These are phyloP conservation scores for Caligus rogercresseyi DNA, from an alignment of 1,140 invertebrate species.

Conservation along the genomic window DNA sequence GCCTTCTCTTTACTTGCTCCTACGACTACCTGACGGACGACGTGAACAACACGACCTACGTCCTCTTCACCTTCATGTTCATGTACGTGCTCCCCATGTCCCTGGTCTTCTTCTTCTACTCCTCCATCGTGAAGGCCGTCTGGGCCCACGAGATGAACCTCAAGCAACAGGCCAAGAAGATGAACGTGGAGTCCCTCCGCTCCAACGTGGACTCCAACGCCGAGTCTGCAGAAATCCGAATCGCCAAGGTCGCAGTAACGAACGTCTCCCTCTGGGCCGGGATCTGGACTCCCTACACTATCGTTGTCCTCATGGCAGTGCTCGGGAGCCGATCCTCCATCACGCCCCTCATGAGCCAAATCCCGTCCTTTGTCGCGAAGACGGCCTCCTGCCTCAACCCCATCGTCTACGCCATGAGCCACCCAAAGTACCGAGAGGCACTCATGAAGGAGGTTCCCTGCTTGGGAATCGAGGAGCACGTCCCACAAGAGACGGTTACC, in stretches of 20 bases:
- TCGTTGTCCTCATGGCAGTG: conserved; percentile 25
- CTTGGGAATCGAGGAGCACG: conserved; percentile 15
- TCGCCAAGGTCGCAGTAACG: conserved; percentile 31
- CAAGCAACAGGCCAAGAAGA: conserved; percentile 30
- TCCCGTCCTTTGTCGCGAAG: conserved; percentile 21
- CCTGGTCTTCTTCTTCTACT: conserved; percentile 31
- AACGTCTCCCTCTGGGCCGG: conserved; percentile 29
- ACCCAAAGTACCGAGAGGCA: conserved; percentile 25
- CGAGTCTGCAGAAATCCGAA: conserved; percentile 25
- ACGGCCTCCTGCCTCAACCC: conserved; percentile 25
- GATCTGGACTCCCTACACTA: conserved; percentile 32
- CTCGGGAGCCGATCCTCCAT: conserved; percentile 27
- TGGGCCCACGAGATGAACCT: conserved; percentile 33
- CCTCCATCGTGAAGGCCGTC: conserved; percentile 32
- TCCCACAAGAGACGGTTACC: not conserved
- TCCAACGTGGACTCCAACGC: conserved; percentile 24
- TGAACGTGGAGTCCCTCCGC: conserved; percentile 30
- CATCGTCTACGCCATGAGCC: conserved; percentile 26
- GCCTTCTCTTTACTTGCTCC: conserved; percentile 26
- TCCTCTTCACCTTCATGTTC: conserved; percentile 23
- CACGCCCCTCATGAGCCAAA: conserved; percentile 26
- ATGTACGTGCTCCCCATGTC: conserved; percentile 25
- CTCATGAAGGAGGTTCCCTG: conserved; percentile 18
- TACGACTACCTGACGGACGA: conserved; percentile 25
- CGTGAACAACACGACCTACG: conserved; percentile 20